A percentile compares a stretch with the other conserved stretches of the same genome.
Conservation (phyloP, 2,888 invertebrate species). For the Lissocephala sabroskyi region DNA sequence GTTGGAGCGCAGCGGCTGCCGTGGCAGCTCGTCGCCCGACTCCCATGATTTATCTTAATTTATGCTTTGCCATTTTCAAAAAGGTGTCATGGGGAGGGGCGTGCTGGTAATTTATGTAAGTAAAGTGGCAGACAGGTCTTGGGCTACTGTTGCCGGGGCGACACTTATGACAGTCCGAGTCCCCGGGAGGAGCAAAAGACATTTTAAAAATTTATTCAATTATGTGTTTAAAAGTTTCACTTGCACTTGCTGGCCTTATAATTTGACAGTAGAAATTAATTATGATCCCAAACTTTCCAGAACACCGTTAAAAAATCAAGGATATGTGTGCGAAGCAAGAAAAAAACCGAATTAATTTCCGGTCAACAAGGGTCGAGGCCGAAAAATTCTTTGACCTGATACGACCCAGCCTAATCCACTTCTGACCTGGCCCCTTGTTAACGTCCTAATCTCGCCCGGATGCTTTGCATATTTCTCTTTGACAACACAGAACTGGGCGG, state of each 20-base stretch:
- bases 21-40: too few relatives aligned
- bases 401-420: conserved; percentile 26
- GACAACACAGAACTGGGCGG: too few relatives aligned
- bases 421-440: conserved; percentile 52
- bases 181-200: conserved; percentile 19
- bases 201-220: conserved; percentile 47
- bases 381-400: conserved; percentile 3
- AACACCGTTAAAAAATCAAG: too few relatives aligned
- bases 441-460: conserved; percentile 43
- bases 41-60: conserved; percentile 48
- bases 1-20: too few relatives aligned
- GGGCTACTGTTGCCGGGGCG: conserved; percentile 7
- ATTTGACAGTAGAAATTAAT: conserved; percentile 47
- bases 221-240: conserved; percentile 50
- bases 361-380: conserved; percentile 49
- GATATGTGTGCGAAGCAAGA: too few relatives aligned
- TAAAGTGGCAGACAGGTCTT: conserved; percentile 22
- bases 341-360: neutral
- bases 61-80: too few relatives aligned
- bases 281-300: conserved; percentile 19
- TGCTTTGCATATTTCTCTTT: conserved; percentile 37
- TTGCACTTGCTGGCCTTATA: conserved; percentile 17
- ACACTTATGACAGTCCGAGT: conserved; percentile 3
- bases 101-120: conserved; percentile 44
- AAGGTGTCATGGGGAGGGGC: too few relatives aligned